Base-by-base conservation (phyloP, 2,888 invertebrate genomes). In the Cephus spinipes region DNA sequence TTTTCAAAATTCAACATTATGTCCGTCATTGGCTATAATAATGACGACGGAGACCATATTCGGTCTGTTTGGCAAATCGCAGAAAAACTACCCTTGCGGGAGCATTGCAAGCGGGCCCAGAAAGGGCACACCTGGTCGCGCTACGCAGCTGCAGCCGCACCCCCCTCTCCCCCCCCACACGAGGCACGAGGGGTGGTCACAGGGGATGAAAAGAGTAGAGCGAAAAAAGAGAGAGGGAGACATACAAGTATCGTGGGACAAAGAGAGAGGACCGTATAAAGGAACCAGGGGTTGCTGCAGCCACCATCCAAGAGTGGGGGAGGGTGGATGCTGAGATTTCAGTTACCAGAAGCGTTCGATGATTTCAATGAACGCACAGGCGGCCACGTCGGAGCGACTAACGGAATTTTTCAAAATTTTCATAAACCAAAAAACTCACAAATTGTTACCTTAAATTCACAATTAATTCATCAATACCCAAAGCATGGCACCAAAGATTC, bases 311-410 rank as follows among this genome's bases (percentile, higher is more conserved):
- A 55, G 40, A 23, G 69, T 77, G 73, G 73, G 76, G 85, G 84
- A 81, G 84, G 85, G 84, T 84, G 90, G 90, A 89, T 89, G 90
- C 89, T 87, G 90, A 89, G 90, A 90, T 90, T 90, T 90, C 90
- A 90, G 90, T 90, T 90, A 90, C 88, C 86, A 85, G n/a, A 32
- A 31, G 76, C 81, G 79, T 77, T 76, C 81, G 80, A 86, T 81
- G 88, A 89, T 81, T 87, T 87, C 83, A 88, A 89, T 87, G 88
- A 84, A 85, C 83, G 88, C 86, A 88, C 84, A 86, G 81, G 86
- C 87, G 80, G 81, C 81, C 69, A 71, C 71, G 71, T 23, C 2
- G 40, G 23, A 55, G 23, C 23, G 15, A 9, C 40, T 55, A 55
- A 55, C 9, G 40, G 6, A 55, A 55, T 55, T 55, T 55, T 6